These are phyloP conservation scores for Chironomus riparius DNA, from an alignment of 2,888 invertebrate genomes.

Conservation along the genomic window DNA sequence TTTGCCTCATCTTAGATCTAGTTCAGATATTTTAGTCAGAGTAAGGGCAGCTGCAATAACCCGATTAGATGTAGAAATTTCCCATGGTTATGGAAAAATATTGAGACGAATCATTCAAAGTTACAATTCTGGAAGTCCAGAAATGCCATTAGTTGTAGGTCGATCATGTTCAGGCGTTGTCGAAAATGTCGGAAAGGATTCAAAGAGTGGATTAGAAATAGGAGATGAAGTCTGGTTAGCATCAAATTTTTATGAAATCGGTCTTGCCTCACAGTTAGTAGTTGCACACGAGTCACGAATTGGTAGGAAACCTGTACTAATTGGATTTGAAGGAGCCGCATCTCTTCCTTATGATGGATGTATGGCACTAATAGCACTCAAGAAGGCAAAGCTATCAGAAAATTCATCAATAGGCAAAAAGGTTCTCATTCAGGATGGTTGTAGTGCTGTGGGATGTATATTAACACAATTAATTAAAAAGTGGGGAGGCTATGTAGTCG, in stretches of 20 bases:
- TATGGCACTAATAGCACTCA: constrained; percentile 47
- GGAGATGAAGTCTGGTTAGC: constrained; percentile 55
- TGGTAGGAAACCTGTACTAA: constrained; percentile 47
- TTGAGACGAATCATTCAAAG: constrained; percentile 41
- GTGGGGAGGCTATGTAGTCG: constrained; percentile 49
- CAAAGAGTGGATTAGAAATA: constrained; percentile 45
- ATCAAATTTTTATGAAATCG: constrained; percentile 50
- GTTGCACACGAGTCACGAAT: constrained; percentile 47
- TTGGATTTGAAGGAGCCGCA: constrained; percentile 52
- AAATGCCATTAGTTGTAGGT: constrained; percentile 50
- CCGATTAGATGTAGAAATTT: constrained; percentile 46
- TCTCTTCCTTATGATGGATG: constrained; percentile 52
- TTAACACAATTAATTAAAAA: constrained; percentile 49
- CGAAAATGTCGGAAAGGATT: constrained; percentile 51
- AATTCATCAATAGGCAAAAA: constrained; percentile 35
- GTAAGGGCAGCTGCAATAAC: constrained; percentile 49
- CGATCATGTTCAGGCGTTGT: constrained; percentile 55
- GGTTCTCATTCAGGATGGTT: constrained; percentile 43
- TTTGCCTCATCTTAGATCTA: constrained; percentile 42
- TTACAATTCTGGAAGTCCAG: constrained; percentile 31
- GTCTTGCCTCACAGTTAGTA: constrained; percentile 49
- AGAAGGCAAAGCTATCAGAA: constrained; percentile 43
- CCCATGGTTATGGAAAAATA: constrained; percentile 44
- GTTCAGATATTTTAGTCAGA: constrained; percentile 46
- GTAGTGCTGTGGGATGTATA: constrained; percentile 51